Conservation (phyloP, 2,797 vertebrate species). For the Tympanoctomys barrerae region DNA sequence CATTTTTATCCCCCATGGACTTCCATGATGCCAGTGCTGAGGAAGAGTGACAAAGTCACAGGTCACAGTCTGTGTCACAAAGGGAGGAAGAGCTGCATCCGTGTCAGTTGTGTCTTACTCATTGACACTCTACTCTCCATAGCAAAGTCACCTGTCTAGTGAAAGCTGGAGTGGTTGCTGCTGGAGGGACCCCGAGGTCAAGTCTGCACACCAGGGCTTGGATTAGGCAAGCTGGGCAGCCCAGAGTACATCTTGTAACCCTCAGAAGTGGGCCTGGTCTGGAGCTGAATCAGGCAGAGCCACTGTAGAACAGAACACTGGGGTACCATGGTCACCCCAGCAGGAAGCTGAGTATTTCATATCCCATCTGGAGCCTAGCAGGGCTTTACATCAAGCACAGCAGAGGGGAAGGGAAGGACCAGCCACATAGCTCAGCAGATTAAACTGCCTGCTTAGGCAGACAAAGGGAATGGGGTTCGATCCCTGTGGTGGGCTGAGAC, state of each 20-base stretch:
- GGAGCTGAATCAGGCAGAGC: background rate
- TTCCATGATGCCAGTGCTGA: accelerated
- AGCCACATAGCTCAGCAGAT: too few species aligned
- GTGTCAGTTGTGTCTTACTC: accelerated
- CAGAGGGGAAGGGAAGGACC: accelerated
- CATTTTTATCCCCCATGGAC: accelerated
- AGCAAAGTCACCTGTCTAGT: background rate
- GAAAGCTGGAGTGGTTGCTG: background rate
- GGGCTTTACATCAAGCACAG: background rate
- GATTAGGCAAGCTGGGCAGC: background rate
- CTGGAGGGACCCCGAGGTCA: background rate
- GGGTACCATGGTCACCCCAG: accelerated
- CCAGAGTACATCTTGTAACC: background rate
- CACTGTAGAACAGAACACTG: accelerated
- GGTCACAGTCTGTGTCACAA: accelerated
- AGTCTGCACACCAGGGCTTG: background rate
- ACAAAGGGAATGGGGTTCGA: too few species aligned
- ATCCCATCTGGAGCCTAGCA: accelerated
- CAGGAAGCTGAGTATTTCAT: background rate
- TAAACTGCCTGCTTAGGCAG: too few species aligned
- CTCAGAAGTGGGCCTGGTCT: background rate
- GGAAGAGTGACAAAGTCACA: accelerated
- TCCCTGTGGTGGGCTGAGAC: too few species aligned
- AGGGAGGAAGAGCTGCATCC: background rate
- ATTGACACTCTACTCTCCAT: accelerated